Base-by-base conservation (phyloP, 1,140 invertebrate genomes). In the Neodiprion virginianus region DNA sequence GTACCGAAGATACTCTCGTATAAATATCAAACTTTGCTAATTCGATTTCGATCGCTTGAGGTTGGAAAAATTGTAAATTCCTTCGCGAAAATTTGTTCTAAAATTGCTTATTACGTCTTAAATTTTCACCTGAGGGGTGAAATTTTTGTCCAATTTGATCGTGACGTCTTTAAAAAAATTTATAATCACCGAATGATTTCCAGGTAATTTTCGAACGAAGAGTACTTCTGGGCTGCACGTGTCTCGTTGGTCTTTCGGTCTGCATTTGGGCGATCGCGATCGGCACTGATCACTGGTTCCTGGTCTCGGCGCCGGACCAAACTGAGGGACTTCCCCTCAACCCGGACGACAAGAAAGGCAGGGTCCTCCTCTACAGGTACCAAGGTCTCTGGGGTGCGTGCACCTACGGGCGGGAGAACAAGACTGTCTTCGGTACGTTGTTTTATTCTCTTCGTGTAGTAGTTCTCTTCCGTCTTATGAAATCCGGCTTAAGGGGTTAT, bases 201-300 rank as follows among this genome's bases (percentile, higher is more conserved):
- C 89, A 93, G 73, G 88, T 93, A 21, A 88, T 94, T 72, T 91
- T 94, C 53, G 94, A 95, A 81, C 90, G 93, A 17, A 88, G 93
- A 17, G 88, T 94, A 7, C 89, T 95, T 12, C 89, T 95, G 23
- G 91, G 89, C 1, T 93, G 93, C 75, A 95, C 94, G 0, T 84
- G 90, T n/a, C 82, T 94, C 5, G 90, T 94, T 11, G 91, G 92
- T 1, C 68, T 95, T 0, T 92, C 91, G 1, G 87, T 92, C 0
- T 89, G 94, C 67, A 79, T 95, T 1, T 96, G 95, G 95, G 91
- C 93, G 8, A 86, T 93, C 1, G 93, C 95, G 17, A 92, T 95
- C 69, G 91, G 91, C 66, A 95, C 94, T 1, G 91, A 93, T 80
- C 92, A 93, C 80, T 96, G 94, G 95, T 92, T 93, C 72, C 90